These are phyloP conservation scores for Himalopsyche kuldschensis DNA, from an alignment of 2,888 invertebrate species.

Conservation along the genomic window DNA sequence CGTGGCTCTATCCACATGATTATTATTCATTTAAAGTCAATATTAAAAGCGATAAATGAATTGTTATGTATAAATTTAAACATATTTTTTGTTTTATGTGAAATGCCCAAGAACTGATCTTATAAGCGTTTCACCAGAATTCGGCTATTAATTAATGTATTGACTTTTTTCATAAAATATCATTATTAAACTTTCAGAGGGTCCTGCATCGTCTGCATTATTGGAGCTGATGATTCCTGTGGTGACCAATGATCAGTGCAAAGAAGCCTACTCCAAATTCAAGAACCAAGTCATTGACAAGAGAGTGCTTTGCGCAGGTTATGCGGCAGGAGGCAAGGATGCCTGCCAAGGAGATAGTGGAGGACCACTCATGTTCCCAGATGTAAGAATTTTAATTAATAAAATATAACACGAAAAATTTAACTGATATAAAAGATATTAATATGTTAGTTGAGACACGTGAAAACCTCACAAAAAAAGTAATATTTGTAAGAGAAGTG, in stretches of 20 bases:
- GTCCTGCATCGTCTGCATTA: slow-evolving; percentile 65
- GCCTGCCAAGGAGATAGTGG: slow-evolving; percentile 83
- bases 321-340: slow-evolving; percentile 66
- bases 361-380: slow-evolving; percentile 73
- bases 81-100: too few relatives aligned
- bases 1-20: too few relatives aligned
- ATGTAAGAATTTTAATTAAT: slow-evolving; percentile 45
- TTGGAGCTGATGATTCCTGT: slow-evolving; percentile 74
- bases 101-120: too few relatives aligned
- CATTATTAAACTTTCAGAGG: slow-evolving; percentile 56
- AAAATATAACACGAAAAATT: too few relatives aligned
- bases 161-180: background rate
- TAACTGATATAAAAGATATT: too few relatives aligned
- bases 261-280: slow-evolving; percentile 58
- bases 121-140: too few relatives aligned
- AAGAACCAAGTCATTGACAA: slow-evolving; percentile 61
- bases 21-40: too few relatives aligned
- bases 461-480: too few relatives aligned
- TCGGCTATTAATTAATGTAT: background rate
- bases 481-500: too few relatives aligned
- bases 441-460: too few relatives aligned
- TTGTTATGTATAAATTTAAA: too few relatives aligned
- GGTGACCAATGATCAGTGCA: slow-evolving; percentile 63
- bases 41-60: too few relatives aligned
- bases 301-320: slow-evolving; percentile 72